phyloP scores from a whole-genome alignment of 2,797 vertebrate species.

The Threskiornis aethiopicus region DNA sequence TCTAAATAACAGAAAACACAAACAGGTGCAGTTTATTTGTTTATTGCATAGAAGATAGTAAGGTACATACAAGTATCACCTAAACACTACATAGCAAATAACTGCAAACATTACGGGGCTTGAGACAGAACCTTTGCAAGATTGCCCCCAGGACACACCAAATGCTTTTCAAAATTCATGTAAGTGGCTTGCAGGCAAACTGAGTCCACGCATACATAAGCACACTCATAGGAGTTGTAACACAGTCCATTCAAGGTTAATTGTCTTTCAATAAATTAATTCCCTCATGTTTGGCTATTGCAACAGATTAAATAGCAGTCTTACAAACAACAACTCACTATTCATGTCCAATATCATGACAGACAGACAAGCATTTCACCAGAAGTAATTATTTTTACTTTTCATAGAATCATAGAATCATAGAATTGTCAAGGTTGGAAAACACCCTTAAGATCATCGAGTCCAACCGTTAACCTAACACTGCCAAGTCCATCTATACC shows the following conservation, averaged over 20 bases:
- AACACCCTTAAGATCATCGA: no score
- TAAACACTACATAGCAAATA: background rate
- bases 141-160: background rate
- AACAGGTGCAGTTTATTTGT: background rate
- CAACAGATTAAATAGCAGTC: background rate
- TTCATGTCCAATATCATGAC: background rate
- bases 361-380: background rate
- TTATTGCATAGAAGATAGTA: background rate
- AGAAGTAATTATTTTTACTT: background rate
- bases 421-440: no score
- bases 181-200: background rate
- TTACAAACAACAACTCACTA: background rate
- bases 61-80: background rate
- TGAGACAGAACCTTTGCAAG: background rate
- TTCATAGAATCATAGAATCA: no score
- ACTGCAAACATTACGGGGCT: background rate
- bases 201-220: background rate
- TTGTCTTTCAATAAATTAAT: background rate
- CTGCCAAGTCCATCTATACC: no score
- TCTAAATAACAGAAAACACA: background rate
- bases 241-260: background rate
- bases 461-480: no score
- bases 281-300: background rate
- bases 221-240: background rate
- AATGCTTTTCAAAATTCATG: background rate